Base-by-base conservation (phyloP, 2,113 vertebrate species). In the Synchiropus splendidus region DNA sequence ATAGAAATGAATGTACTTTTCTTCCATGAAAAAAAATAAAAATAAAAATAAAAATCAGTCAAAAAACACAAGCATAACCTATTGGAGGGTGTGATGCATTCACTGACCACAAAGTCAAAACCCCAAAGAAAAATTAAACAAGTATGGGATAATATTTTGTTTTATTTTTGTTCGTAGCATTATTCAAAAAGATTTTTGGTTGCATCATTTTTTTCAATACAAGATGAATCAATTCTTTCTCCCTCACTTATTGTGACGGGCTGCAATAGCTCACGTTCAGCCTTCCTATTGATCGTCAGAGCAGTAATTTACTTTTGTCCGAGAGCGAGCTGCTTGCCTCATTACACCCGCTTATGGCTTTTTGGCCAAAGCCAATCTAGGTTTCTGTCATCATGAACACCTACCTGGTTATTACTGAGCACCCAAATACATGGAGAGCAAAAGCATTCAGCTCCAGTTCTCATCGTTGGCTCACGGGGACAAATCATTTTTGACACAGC, bases 301-400 rank as follows among this genome's bases (percentile, higher is more conserved):
- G 44, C 64, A 48, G 68, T 79, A 54, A 82, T 77, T 80, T 74
- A 74, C 78, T 66, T 78, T 72, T 74, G 61, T 79, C 67, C 77
- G 58, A 74, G 67, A 76, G 74, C 65, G 62, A 72, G 70, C 70
- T 80, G 69, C 70, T 80, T 78, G 77, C 59, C 65, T 67, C 80
- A 82, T 83, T 83, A 83, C 54, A 27, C 63, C 41, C n/a, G 61
- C 49, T 56, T 56, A 49, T 61, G 56, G 66, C 52, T 54, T 50
- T 59, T 56, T 64, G 70, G 67, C 58, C 63, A 44, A 45, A 58
- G 32, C 33, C 41, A 27, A 54, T 45, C 48, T 35, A 40, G 16
- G 70, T 60, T 54, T 81, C 67, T 57, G 75, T 83, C 78, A 81
- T 80, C 79, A 82, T 78, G 78, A 86, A 75, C 68, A 73, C 74